Evolutionary conservation across 2,888 invertebrate species (phyloP).

Genomic region (Napeogenes sylphis): DNA sequence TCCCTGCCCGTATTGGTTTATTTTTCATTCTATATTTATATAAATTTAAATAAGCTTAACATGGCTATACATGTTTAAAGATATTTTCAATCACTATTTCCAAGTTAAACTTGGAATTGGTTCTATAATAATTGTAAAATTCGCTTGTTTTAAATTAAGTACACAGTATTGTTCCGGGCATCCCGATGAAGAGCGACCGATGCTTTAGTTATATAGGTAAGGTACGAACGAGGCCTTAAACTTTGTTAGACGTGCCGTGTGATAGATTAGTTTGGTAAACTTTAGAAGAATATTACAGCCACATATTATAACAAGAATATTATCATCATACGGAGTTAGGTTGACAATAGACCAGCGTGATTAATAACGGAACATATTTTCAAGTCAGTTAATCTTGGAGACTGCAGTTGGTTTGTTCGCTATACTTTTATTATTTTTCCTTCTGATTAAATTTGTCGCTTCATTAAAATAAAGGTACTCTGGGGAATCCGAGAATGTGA

Average conservation of each 20-base stretch:
- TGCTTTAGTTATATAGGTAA: conserved; percentile 31
- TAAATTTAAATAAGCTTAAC: too few relatives aligned
- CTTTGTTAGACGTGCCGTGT: conserved; percentile 26
- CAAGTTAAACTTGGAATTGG: neutral
- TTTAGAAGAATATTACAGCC: conserved; percentile 14
- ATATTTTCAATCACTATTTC: too few relatives aligned
- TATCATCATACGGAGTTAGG: neutral
- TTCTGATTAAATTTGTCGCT: conserved; percentile 24
- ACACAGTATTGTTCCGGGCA: conserved; percentile 28
- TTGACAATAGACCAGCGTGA: conserved; percentile 12
- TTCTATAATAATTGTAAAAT: neutral
- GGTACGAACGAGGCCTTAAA: conserved; percentile 26
- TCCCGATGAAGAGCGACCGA: conserved; percentile 33
- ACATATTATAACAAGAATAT: neutral
- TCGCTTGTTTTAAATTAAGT: conserved; percentile 14
- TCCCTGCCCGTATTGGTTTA: too few relatives aligned
- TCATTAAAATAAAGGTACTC: conserved; percentile 20
- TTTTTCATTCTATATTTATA: too few relatives aligned
- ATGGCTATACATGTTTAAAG: too few relatives aligned
- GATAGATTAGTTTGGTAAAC: conserved; percentile 27
- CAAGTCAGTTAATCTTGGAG: conserved; percentile 3
- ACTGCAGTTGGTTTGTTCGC: conserved; percentile 2
- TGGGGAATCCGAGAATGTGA: conserved; percentile 21
- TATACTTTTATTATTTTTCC: conserved; percentile 16
- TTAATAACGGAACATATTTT: conserved; percentile 16